Evolutionary conservation across 2,888 invertebrate species (phyloP).

Genomic region (Hipparchia semele): DNA sequence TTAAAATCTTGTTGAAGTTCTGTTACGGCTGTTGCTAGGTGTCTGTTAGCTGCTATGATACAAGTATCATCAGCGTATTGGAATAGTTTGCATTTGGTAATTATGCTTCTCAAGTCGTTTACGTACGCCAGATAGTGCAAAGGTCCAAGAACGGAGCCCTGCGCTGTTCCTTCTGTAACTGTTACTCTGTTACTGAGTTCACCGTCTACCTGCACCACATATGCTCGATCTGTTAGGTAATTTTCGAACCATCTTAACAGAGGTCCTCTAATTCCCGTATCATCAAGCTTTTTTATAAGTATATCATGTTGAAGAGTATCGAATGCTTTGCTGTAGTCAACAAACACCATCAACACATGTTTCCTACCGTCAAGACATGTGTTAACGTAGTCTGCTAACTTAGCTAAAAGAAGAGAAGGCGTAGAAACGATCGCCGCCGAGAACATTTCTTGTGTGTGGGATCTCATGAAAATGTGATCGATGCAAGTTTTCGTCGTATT

Average conservation of each 20-base stretch:
- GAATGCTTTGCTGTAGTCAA: conserved; percentile 12
- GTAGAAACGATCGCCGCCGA: too few species aligned
- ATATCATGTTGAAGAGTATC: conserved; percentile 20
- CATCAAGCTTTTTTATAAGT: conserved; percentile 11
- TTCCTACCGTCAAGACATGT: conserved; percentile 2
- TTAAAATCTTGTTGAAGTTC: too few species aligned
- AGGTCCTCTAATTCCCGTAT: conserved; percentile 26
- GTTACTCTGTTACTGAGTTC: neutral
- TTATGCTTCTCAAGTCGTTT: neutral
- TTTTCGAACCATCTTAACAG: conserved; percentile 28
- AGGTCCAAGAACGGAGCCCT: neutral
- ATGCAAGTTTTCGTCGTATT: too few species aligned
- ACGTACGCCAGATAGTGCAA: neutral
- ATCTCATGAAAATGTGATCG: too few species aligned
- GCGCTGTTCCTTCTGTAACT: conserved; percentile 1
- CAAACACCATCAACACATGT: neutral
- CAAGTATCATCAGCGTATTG: neutral
- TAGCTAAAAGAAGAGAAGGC: conserved; percentile 1
- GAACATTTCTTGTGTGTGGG: too few species aligned
- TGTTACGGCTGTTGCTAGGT: too few species aligned
- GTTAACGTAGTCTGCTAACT: conserved; percentile 3
- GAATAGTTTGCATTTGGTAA: neutral
- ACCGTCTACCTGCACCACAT: neutral
- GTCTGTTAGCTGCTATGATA: neutral
- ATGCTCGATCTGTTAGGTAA: neutral